A percentile compares a stretch with the other conserved stretches of the same genome.
Evolutionary conservation across 1,140 invertebrate genomes (phyloP).

Genomic region (Anoplolepis gracilipes): DNA sequence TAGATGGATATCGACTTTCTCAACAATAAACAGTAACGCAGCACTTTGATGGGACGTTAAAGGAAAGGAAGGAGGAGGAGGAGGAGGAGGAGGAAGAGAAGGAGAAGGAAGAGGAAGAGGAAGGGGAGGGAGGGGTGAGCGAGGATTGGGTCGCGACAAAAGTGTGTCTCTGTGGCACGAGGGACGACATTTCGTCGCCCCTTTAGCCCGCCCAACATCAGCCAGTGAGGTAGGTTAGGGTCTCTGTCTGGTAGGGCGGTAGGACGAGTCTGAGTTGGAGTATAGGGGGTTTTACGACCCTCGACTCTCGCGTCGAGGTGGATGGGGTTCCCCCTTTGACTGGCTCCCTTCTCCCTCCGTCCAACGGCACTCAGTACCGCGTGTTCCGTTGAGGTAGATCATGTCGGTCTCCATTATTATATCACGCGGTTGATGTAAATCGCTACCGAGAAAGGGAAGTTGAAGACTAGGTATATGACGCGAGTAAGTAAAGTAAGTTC

Average conservation of each 20-base stretch:
- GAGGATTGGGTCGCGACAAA: conserved; percentile 66
- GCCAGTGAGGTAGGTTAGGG: conserved; percentile 76
- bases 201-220: conserved; percentile 69
- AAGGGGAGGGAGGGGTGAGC: conserved; percentile 35
- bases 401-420: conserved; percentile 65
- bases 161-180: conserved; percentile 82
- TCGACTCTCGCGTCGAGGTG: conserved; percentile 68
- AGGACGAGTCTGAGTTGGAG: conserved; percentile 67
- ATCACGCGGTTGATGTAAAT: conserved; percentile 49
- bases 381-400: conserved; percentile 69
- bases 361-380: conserved; percentile 35
- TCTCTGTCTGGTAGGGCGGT: conserved; percentile 72
- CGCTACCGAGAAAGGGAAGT: conserved; percentile 19
- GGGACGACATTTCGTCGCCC: conserved; percentile 67
- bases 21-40: conserved; percentile 25
- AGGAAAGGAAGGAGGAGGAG: background rate
- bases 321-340: conserved; percentile 60
- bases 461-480: conserved; percentile 23
- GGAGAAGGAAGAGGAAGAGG: background rate
- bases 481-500: conserved; percentile 11
- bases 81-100: conserved; percentile 23
- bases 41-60: background rate
- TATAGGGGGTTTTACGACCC: conserved; percentile 79
- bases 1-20: conserved; percentile 11
- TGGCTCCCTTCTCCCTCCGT: conserved; percentile 15